These are phyloP conservation scores for Peromyscus attwateri DNA, from an alignment of 2,797 vertebrate genomes.

Conservation along the genomic window DNA sequence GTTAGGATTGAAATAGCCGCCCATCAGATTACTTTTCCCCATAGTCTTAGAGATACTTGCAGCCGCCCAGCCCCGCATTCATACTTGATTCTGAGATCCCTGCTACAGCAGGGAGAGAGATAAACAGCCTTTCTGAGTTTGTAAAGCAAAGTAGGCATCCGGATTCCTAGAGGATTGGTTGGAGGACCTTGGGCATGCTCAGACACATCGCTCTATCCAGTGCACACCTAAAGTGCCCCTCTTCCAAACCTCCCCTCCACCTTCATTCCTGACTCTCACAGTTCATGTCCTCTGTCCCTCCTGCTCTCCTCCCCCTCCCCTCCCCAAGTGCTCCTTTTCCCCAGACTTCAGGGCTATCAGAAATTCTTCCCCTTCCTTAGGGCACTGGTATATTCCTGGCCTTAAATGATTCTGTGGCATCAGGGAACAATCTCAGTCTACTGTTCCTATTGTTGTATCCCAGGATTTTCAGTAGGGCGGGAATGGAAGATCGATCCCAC, in stretches of 20 bases:
- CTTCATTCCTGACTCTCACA: too few species aligned
- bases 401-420: neutral
- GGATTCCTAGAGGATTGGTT: neutral
- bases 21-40: neutral
- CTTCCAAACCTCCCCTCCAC: neutral
- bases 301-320: accelerated
- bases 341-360: neutral
- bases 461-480: neutral
- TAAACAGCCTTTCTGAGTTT: neutral
- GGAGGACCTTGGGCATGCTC: neutral
- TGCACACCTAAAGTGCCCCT: neutral
- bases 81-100: neutral
- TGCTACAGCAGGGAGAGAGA: neutral
- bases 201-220: too few species aligned
- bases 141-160: neutral
- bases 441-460: neutral
- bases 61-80: accelerated
- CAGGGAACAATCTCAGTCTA: neutral
- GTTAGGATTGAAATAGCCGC: neutral
- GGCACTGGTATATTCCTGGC: neutral
- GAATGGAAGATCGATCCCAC: too few species aligned
- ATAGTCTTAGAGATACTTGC: neutral
- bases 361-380: neutral
- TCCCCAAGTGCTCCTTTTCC: accelerated
- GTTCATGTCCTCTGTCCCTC: accelerated